A percentile compares a stretch with the other conserved stretches of the same genome.
phyloP scores from a whole-genome alignment of 2,888 invertebrate species.

The Macaria liturata region DNA sequence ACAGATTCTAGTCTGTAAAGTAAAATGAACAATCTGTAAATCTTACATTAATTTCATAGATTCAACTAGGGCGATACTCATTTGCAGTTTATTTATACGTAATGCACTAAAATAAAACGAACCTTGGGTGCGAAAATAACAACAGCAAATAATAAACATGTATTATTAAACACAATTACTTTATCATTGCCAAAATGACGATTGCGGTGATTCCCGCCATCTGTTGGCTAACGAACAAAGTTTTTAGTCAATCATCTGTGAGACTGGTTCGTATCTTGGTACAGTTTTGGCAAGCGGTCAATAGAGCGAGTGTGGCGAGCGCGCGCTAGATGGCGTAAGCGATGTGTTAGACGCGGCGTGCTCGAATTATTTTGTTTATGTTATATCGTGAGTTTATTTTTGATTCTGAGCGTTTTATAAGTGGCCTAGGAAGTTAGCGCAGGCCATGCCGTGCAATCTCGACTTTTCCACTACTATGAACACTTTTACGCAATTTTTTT shows the following conservation, averaged over 20 bases:
- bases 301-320: constrained; percentile 46
- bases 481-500: constrained; percentile 41
- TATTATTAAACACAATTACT: constrained; percentile 33
- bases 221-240: constrained; percentile 35
- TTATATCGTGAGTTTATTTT: constrained; percentile 71
- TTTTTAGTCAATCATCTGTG: constrained; percentile 25
- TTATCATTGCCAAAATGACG: constrained; percentile 24
- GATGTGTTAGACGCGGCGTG: constrained; percentile 32
- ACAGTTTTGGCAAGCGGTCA: constrained; percentile 50
- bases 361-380: constrained; percentile 58
- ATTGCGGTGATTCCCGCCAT: constrained; percentile 37
- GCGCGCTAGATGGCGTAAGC: constrained; percentile 58
- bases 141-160: constrained; percentile 35
- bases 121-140: constrained; percentile 37
- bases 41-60: constrained; percentile 10
- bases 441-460: constrained; percentile 55
- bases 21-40: not conserved
- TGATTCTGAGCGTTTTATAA: constrained; percentile 74
- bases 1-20: no score
- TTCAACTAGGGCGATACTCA: constrained; percentile 18
- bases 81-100: constrained; percentile 32
- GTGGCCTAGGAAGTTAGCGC: constrained; percentile 71
- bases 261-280: constrained; percentile 12
- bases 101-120: constrained; percentile 33
- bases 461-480: constrained; percentile 48